A percentile compares a stretch with the other conserved stretches of the same genome.
Conservation (phyloP, 2,888 invertebrate species). For the Sinohyriopsis cumingii region DNA sequence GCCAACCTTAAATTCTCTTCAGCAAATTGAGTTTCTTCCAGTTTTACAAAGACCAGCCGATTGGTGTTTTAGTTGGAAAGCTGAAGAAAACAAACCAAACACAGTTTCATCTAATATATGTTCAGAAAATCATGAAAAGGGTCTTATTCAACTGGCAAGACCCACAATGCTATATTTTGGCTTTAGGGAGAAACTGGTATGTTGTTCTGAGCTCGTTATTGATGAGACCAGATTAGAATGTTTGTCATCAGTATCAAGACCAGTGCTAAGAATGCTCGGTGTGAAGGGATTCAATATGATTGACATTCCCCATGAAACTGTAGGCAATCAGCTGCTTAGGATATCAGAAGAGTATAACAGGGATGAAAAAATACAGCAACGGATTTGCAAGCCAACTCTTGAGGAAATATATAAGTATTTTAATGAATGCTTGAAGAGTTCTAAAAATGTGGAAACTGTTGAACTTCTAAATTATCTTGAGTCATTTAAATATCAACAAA, state of each 20-base stretch:
- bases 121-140: not conserved
- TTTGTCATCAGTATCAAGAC: too few relatives aligned
- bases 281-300: too few relatives aligned
- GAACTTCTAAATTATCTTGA: not conserved
- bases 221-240: not conserved
- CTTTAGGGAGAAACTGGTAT: not conserved
- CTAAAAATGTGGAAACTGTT: too few relatives aligned
- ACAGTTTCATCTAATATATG: too few relatives aligned
- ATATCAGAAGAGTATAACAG: too few relatives aligned
- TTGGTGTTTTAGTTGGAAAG: constrained; percentile 37
- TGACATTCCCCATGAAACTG: not conserved
- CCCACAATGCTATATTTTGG: constrained; percentile 2
- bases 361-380: too few relatives aligned
- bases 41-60: constrained; percentile 27
- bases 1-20: too few relatives aligned
- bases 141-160: not conserved
- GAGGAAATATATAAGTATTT: constrained; percentile 7
- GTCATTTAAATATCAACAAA: constrained; percentile 1
- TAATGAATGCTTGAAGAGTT: not conserved
- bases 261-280: too few relatives aligned
- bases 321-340: constrained; percentile 1
- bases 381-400: not conserved
- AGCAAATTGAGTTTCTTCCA: constrained; percentile 15
- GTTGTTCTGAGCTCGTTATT: constrained; percentile 3
- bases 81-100: constrained; percentile 3